Evolutionary conservation across 1,140 invertebrate genomes (phyloP).

Genomic region (Tribolium castaneum): DNA sequence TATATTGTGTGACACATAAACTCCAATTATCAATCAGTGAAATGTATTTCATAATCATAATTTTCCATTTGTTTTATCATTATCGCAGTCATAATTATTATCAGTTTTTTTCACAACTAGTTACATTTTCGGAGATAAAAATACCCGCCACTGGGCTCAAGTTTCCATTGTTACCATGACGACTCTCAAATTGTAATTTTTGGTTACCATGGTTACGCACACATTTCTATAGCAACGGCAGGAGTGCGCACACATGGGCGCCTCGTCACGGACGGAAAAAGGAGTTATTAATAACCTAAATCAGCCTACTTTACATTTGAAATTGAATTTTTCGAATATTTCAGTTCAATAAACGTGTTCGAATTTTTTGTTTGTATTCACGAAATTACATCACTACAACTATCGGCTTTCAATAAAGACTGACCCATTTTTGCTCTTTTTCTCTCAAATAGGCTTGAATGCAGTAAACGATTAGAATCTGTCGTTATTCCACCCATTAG

Average conservation of each 20-base stretch:
- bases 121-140: too few species aligned
- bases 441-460: not conserved
- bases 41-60: not conserved
- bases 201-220: too few species aligned
- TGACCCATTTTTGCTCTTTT: not conserved
- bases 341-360: not conserved
- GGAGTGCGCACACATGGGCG: too few species aligned
- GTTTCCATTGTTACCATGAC: too few species aligned
- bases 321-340: too few species aligned
- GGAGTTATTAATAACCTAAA: too few species aligned
- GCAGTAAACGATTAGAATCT: not conserved
- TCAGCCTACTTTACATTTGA: too few species aligned
- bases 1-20: not conserved
- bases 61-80: not conserved
- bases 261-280: too few species aligned
- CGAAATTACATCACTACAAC: not conserved
- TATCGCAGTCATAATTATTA: not conserved
- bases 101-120: not conserved
- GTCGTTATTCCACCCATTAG: not conserved
- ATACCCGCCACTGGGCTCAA: too few species aligned
- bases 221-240: too few species aligned
- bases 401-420: not conserved
- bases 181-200: too few species aligned
- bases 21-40: not conserved
- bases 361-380: not conserved